Evolutionary conservation across 2,888 invertebrate genomes (phyloP), one percentile per base, ranked within the genome.

Genomic region (Caenorhabditis sulstoni): DNA sequence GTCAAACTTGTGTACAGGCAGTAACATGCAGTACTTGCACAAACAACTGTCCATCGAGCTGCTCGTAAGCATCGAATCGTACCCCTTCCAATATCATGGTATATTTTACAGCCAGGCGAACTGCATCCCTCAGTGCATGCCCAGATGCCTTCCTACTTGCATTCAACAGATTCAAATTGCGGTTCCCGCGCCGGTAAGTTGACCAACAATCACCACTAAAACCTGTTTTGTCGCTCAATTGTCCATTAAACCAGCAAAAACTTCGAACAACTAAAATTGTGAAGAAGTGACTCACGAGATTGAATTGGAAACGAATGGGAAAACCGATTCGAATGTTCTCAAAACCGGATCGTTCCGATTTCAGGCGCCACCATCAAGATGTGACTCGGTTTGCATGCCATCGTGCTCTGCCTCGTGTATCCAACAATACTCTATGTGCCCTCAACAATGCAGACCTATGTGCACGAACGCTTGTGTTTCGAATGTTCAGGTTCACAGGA

Each of bases 361-460:
- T 47, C 59, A 66, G 67, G 64, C 57, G 14, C 73, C 67, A 41
- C 20, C 61, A 29, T 53, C 76, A 59, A 41, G 73, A 58, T 84
- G 84, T 66, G 84, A 84, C 50, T 76, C 85, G 14, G 81, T 79
- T 9, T 86, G 86, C 57, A 84, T 86, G 82, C 85, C 85, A 20
- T 68, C 76, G 14, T 84, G 84, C 61, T 66, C 65, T 7, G 52
- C 81, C 12, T 73, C 78, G 11, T 85, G 85, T 61, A 74, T 83
- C 29, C 81, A 83, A 55, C 82, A 85, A 57, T 82, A 82, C 23
- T 37, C 64, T 18, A 55, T 61, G 18, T 84, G 84, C 37, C 84
- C 84, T 1, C 78, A 75, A 50, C 81, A 82, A 45, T 84, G 84
- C 37, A 58, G 82, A 44, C 84, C 84, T 47, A 84, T 84, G 84